Base-by-base conservation (phyloP, 2,888 invertebrate species). In the Tiliacea aurago region DNA sequence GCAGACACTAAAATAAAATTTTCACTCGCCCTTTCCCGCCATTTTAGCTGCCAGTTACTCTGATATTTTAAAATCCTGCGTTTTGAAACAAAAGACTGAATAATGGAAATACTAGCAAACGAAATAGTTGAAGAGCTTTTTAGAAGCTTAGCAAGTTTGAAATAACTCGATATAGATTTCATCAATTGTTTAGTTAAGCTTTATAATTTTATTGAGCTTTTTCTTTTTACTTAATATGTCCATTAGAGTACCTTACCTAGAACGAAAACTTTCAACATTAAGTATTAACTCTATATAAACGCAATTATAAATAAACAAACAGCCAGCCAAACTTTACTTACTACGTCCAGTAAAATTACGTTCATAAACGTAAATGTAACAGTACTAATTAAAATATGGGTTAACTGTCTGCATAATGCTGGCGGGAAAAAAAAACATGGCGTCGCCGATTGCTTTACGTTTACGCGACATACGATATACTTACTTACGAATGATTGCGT, bases 371-470 rank as follows among this genome's bases (percentile, higher is more conserved):
- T 75, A 84, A 82, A 86, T 85, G 81, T 86, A 88, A 86, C 84
- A 83, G 80, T 79, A 73, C 77, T 88, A 89, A 91, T 91, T 92
- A 91, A 89, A 91, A 92, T 92, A 87, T 92, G 86, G 92, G 91
- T 91, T 91, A 92, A 89, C 88, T 89, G 84, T 89, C 89, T 84
- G 86, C 84, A 85, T 88, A 87, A 88, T 86, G 85, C 80, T 80
- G 78, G 83, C 80, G 80, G 84, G 84, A 83, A 88, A 84, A 78
- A 85, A 83, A 76, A 84, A 77, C 43, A 84, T 86, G 86, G 80
- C 80, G 73, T 55, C 69, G 49, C 63, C 73, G 71, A 63, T 80
- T 58, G 47, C 33, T 77, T 67, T 70, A 63, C 47, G 80, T 77
- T 67, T 70, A 63, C 47, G 80, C 69, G 63, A 66, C 69, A 47